phyloP scores from a whole-genome alignment of 1,140 invertebrate genomes.

The Tetragnatha versicolor region DNA sequence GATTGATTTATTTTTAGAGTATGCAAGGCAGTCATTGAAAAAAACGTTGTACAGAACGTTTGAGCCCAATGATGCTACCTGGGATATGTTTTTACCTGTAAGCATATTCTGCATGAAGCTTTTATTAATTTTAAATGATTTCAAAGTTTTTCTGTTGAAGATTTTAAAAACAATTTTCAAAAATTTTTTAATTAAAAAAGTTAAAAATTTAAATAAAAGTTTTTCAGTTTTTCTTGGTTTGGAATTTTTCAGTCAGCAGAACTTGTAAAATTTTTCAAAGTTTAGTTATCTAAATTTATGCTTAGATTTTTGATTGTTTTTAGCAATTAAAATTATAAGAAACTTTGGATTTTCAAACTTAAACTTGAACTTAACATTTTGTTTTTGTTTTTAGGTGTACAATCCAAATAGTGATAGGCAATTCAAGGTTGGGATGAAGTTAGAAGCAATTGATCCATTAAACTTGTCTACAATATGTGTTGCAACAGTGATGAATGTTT shows the following conservation, averaged over 20 bases:
- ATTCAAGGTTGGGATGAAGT: slow-evolving; percentile 90
- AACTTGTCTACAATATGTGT: slow-evolving; percentile 94
- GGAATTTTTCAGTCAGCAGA: no score
- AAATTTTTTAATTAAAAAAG: background rate
- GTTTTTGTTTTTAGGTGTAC: slow-evolving; percentile 32
- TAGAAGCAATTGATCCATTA: slow-evolving; percentile 95
- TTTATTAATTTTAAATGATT: background rate
- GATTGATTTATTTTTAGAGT: slow-evolving; percentile 64
- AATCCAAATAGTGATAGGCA: slow-evolving; percentile 51
- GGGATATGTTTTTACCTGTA: slow-evolving; percentile 72
- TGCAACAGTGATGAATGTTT: slow-evolving; percentile 91
- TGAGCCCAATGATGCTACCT: slow-evolving; percentile 76
- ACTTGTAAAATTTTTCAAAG: background rate
- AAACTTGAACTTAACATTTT: background rate
- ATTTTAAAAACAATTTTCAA: background rate
- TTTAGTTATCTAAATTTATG: background rate
- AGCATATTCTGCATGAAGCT: background rate
- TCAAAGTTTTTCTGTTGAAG: background rate
- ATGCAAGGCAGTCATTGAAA: slow-evolving; percentile 63
- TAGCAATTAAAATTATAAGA: background rate
- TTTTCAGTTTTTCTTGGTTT: background rate
- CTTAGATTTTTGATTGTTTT: background rate
- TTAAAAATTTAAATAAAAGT: background rate
- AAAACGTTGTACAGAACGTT: slow-evolving; percentile 63
- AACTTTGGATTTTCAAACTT: background rate